Evolutionary conservation across 2,797 vertebrate species (phyloP), one percentile per base, ranked within the genome.

Genomic region (Crocidura indochinensis): DNA sequence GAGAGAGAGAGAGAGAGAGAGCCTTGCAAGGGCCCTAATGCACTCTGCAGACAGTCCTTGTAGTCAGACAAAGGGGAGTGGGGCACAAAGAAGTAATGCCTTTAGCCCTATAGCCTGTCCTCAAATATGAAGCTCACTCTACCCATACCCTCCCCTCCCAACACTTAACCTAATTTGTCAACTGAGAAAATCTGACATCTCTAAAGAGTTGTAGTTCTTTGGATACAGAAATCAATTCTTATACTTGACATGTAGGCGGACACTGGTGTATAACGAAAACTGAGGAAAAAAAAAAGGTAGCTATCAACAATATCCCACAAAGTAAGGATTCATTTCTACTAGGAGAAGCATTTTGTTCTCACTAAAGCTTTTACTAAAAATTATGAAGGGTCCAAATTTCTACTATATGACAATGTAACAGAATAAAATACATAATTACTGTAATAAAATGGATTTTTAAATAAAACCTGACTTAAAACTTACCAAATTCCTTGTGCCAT

Each of bases 401-500:
- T 83, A 71, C 12, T 72, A 72, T 53, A 60, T 56, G 5, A 75
- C 38, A 53, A 6, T 81, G 12, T 73, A 72, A 76, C 7, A 62
- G 1, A 15, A 79, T 73, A 20, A 85, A 82, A 82, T 2, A 82
- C 7, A 76, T 29, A 4, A 73, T 9, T 74, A 46, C 27, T 75
- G 24, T 0, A 11, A 79, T 69, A 19, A 78, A 72, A 82, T 1
- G 68, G 38, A 88, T 68, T 92, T 85, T 88, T 60, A 86, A 84
- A 68, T 82, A 90, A 44, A 20, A 71, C 44, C 49, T 82, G 62
- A 68, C 53, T 87, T 83, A 95, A 91, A 79, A 95, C 99, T 99
- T 95, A 99, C 99, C 99, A 99, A 98, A 97, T 99, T 99, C 94
- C 99, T 98, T 10, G 99, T 99, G 97, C 99, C 99, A 69, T 99